Base-by-base conservation (phyloP, 2,888 invertebrate genomes). In the Zaprionus lineosus region DNA sequence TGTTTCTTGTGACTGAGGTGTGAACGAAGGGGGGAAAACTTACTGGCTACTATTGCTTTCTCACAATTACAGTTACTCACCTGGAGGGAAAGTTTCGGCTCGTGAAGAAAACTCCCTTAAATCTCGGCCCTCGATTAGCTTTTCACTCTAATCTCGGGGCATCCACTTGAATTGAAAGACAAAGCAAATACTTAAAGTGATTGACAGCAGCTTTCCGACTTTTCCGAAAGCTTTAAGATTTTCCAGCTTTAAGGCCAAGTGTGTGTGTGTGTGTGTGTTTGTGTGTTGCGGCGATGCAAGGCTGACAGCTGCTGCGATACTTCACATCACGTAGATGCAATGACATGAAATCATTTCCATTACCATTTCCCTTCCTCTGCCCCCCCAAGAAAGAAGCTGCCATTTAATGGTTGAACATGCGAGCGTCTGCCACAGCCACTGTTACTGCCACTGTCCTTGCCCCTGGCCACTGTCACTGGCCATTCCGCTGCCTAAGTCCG, bases 321-420 rank as follows among this genome's bases (percentile, higher is more conserved):
- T 78, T 79, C 60, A 61, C 68, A 79, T 78, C 87, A 88, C 88
- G 88, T 88, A 78, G 51, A 72, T 73, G 73, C 74, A 74, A 65
- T 68, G 75, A 69, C 79, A 79, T 74, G 69, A 82, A 84, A 82
- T 78, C 75, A 87, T 87, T 86, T 77, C 66, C 68, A 75, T 73
- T 68, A 60, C 46, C 51, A 67, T 46, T 60, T 34, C 44, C 40
- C 36, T 21, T 37, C 6, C 68, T 31, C n/a, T n/a, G n/a, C n/a
- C n/a, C n/a, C n/a, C n/a, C n/a, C n/a, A n/a, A n/a, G n/a, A n/a
- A n/a, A n/a, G n/a, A 29, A 64, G 74, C 70, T 64, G 66, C 46
- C 62, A 57, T 71, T 71, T 62, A 74, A 64, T 79, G 81, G 51
- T 36, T 8, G 21, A 36, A 46, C 28, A 57, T 57, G 51, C 41